Conservation (phyloP, 2,113 vertebrate species). For the Aptenodytes forsteri region DNA sequence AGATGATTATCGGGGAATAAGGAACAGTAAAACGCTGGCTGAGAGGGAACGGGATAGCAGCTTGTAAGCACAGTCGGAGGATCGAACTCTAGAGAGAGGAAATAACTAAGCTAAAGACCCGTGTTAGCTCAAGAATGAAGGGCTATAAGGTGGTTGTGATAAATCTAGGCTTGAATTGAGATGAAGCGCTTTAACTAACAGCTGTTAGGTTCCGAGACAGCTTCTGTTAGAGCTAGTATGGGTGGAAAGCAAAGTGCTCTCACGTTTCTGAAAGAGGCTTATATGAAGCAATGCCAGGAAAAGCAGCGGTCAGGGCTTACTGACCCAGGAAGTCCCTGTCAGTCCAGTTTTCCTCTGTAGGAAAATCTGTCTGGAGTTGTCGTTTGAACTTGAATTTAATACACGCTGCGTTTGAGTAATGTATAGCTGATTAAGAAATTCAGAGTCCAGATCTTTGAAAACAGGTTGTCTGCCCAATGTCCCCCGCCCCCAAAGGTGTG, state of each 20-base stretch:
- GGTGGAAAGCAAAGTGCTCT: neutral
- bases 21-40: neutral
- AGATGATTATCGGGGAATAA: neutral
- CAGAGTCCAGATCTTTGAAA: neutral
- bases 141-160: neutral
- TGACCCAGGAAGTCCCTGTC: neutral
- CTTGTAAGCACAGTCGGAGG: neutral
- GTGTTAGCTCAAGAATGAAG: rapidly evolving
- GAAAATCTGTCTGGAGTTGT: slow-evolving; percentile 3
- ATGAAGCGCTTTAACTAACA: neutral
- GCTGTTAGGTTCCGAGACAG: neutral
- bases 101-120: neutral
- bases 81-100: neutral
- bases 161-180: neutral
- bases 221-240: rapidly evolving
- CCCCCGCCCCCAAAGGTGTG: neutral
- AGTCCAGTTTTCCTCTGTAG: neutral
- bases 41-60: neutral
- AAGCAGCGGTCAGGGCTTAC: neutral
- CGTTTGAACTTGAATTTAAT: slow-evolving; percentile 26
- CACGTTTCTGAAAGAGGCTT: neutral
- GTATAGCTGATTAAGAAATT: neutral
- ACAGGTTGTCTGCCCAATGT: neutral
- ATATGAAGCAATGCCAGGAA: neutral
- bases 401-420: neutral